Evolutionary conservation across 2,797 vertebrate species (phyloP), one percentile per base, ranked within the genome.

Genomic region (Novumbra hubbsi): DNA sequence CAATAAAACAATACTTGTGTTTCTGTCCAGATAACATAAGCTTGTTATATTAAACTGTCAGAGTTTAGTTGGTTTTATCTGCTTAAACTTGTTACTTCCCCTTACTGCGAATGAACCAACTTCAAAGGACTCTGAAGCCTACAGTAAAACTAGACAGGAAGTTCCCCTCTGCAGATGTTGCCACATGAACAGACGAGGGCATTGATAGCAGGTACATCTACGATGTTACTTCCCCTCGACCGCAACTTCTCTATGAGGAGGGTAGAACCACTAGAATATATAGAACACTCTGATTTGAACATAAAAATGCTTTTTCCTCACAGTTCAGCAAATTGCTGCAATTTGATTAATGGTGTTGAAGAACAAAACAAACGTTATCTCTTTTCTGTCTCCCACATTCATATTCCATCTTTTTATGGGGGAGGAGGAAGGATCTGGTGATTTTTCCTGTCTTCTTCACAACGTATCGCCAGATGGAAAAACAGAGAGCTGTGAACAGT

Each of bases 381-480:
- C 21, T 60, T 45, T 45, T 5, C 12, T 45, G 9, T 14, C 9
- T 45, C 41, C 14, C 41, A 45, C 41, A 45, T 45, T 45, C 55
- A 60, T 60, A 5, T 12, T 24, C n/a, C 55, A 60, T 60, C 55
- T 24, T 62, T 71, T 75, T 68, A 50, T 76, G 69, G 52, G 67
- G 70, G 60, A 32, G 11, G 76, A 71, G 38, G 62, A 49, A 57
- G 77, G 73, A 41, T 78, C 76, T 73, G 85, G 85, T 89, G 83
- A 80, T 83, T 89, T 78, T 79, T 71, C 74, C 84, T 88, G 86
- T 88, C 86, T 88, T 75, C 81, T 81, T 78, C 73, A 75, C 78
- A 78, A 77, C 83, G 82, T 81, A 77, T 74, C 17, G 24, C 85
- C 88, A 90, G 85, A 90, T 89, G 90, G 88, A 72, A 78, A 70